Evolutionary conservation across 2,113 vertebrate genomes (phyloP).

Genomic region (Anthoscopus minutus): DNA sequence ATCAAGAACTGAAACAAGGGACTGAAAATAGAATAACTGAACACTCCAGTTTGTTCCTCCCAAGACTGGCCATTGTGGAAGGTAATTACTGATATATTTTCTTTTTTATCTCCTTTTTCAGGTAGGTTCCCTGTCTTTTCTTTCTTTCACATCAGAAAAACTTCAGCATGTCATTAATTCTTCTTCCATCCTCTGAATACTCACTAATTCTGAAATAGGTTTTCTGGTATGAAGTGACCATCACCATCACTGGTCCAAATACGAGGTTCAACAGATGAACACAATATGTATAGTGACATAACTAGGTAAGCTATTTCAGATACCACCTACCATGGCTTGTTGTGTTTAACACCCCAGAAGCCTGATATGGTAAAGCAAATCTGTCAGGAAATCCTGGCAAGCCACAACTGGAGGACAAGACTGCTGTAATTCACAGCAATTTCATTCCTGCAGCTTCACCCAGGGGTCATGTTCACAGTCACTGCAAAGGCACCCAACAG

Average conservation of each 20-base stretch:
- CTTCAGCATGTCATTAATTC: background rate
- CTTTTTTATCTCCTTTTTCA: background rate
- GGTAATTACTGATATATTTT: background rate
- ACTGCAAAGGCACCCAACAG: background rate
- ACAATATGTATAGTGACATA: background rate
- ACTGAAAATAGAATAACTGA: background rate
- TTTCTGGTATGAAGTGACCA: background rate
- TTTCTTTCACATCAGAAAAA: background rate
- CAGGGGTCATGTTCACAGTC: background rate
- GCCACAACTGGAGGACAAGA: background rate
- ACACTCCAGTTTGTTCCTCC: background rate
- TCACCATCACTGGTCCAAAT: background rate
- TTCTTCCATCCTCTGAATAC: background rate
- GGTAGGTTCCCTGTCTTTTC: background rate
- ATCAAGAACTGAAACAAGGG: background rate
- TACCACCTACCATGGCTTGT: accelerated
- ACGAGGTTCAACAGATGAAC: background rate
- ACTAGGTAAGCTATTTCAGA: background rate
- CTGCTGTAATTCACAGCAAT: background rate
- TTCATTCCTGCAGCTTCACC: background rate
- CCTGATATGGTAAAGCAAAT: background rate
- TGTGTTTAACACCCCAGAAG: background rate
- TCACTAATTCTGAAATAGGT: background rate
- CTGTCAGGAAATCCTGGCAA: background rate
- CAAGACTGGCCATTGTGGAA: background rate